phyloP scores from a whole-genome alignment of 2,888 invertebrate genomes.

The Abscondita cerata region DNA sequence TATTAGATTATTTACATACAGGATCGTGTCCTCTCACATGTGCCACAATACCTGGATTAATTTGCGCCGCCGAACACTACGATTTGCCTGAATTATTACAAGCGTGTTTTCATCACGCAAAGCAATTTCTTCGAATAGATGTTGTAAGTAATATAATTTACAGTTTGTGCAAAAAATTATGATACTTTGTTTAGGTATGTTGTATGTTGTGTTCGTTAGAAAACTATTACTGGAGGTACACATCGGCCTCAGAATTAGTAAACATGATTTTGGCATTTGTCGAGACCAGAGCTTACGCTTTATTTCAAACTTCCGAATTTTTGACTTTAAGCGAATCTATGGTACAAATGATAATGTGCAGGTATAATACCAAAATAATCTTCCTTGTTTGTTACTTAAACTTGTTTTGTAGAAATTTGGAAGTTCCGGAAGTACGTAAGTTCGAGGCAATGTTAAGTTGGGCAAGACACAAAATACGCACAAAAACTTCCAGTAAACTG shows the following conservation, averaged over 20 bases:
- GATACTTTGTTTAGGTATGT: conserved; percentile 68
- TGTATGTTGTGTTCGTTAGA: conserved; percentile 91
- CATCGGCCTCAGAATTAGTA: conserved; percentile 90
- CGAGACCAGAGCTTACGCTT: conserved; percentile 83
- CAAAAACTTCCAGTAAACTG: conserved; percentile 79
- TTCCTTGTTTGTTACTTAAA: too few relatives aligned
- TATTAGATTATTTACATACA: conserved; percentile 91
- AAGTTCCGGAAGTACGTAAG: conserved; percentile 87
- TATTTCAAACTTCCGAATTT: conserved; percentile 86
- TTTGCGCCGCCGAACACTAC: conserved; percentile 94
- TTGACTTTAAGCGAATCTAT: conserved; percentile 90
- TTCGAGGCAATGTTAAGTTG: conserved; percentile 93
- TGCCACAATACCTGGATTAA: conserved; percentile 89
- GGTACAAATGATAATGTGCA: conserved; percentile 92
- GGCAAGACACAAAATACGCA: conserved; percentile 85
- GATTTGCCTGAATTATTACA: conserved; percentile 91
- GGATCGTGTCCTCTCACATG: conserved; percentile 92
- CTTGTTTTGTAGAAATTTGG: conserved; percentile 80
- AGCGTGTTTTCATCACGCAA: conserved; percentile 95
- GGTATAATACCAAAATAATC: conserved; percentile 49
- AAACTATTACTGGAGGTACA: conserved; percentile 95
- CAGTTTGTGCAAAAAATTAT: neutral
- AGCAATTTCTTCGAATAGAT: conserved; percentile 90
- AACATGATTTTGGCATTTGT: conserved; percentile 93
- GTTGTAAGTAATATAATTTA: conserved; percentile 72